These are phyloP conservation scores for Stomorhina lunata DNA, from an alignment of 2,888 invertebrate genomes.

Conservation along the genomic window DNA sequence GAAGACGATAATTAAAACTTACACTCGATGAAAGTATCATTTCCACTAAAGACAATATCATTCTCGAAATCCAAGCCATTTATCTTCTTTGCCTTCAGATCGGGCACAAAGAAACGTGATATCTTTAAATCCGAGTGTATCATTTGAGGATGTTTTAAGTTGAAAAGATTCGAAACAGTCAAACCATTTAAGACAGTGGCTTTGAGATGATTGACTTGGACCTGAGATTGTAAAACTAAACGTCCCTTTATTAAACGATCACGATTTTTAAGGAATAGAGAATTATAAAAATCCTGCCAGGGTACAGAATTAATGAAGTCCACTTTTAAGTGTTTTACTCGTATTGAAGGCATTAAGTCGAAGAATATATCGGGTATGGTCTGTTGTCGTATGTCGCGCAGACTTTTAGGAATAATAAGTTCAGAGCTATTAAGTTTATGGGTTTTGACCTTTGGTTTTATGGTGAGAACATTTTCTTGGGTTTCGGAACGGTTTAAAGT, in stretches of 20 bases:
- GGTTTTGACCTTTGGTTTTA: slow-evolving; percentile 68
- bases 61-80: slow-evolving; percentile 74
- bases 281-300: slow-evolving; percentile 73
- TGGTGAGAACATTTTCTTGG: slow-evolving; percentile 24
- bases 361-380: slow-evolving; percentile 53
- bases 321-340: slow-evolving; percentile 64
- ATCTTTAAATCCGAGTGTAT: slow-evolving; percentile 73
- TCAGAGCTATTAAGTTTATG: slow-evolving; percentile 68
- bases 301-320: slow-evolving; percentile 72
- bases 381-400: slow-evolving; percentile 36
- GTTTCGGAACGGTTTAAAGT: not conserved
- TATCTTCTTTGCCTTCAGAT: slow-evolving; percentile 69
- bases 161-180: slow-evolving; percentile 72
- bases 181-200: slow-evolving; percentile 71
- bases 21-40: slow-evolving; percentile 72
- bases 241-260: slow-evolving; percentile 72
- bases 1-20: slow-evolving; percentile 38
- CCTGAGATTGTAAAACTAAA: slow-evolving; percentile 71
- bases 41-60: slow-evolving; percentile 74
- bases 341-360: slow-evolving; percentile 22
- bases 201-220: slow-evolving; percentile 68
- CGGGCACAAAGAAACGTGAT: slow-evolving; percentile 70
- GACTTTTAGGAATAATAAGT: slow-evolving; percentile 67
- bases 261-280: slow-evolving; percentile 73
- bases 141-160: slow-evolving; percentile 72